Evolutionary conservation across 2,888 invertebrate genomes (phyloP), one percentile per base, ranked within the genome.

Genomic region (Caenorhabditis panamensis): DNA sequence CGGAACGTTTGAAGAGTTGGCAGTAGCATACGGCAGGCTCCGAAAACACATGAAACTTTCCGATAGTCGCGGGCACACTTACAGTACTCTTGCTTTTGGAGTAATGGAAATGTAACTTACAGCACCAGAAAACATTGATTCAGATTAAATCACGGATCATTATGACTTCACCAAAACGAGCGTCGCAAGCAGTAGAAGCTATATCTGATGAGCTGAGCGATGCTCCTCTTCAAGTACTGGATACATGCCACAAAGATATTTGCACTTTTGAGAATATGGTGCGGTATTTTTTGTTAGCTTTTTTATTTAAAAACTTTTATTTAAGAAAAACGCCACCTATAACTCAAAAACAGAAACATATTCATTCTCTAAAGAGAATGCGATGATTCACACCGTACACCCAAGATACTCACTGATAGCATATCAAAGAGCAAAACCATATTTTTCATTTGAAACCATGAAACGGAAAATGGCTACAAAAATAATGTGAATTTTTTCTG

Each of bases 101-200:
- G 82, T 82, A 59, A 41, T 13, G 2, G n/a, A 11, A 20, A 18
- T 47, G 18, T 11, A 8, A 36, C 13, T 53, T 24, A 20, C 28
- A 1, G n/a, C 11, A 28, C 20, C 26, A 26, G 36, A 13, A 36
- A 56, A 49, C 41, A 20, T 22, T 49, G 11, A 31, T 31, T 31
- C 28, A 85, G 85, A 67, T 83, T 6, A 83, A 81, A 64, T 78
- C 82, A 18, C 61, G 85, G 4, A 63, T 85, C 1, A 80, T 85
- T 24, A 11, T 85, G 26, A 59, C 80, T 22, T 62, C 68, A 18
- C 72, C 76, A 2, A 61, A 36, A 8, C 44, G 71, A n/a, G 73
- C 80, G n/a, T 44, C 58, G 2, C 44, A 71, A n/a, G 79, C 73
- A 20, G 58, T 85, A 13, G 83, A 85, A 61, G 69, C 78, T 8